Conservation (phyloP, 2,797 vertebrate genomes). For the Microctenopoma stevenorrisi region DNA sequence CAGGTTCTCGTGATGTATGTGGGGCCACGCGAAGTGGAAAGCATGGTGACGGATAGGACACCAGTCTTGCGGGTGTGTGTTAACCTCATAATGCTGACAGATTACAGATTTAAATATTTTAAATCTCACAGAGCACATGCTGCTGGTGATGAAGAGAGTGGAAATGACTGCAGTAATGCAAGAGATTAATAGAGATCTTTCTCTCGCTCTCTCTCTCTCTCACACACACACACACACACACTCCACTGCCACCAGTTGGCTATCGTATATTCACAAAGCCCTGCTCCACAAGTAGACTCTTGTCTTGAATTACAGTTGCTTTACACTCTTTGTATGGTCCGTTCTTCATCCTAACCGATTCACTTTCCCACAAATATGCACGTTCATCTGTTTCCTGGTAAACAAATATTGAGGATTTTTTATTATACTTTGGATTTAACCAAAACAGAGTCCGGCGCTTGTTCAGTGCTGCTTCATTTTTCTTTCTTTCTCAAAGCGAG, state of each 20-base stretch:
- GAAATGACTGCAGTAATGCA: constrained; percentile 80
- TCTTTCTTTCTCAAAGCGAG: constrained; percentile 23
- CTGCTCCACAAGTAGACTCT: constrained; percentile 24
- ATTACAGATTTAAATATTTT: constrained; percentile 87
- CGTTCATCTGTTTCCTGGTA: background rate
- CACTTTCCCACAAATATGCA: background rate
- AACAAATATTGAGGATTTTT: constrained; percentile 20
- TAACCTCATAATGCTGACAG: constrained; percentile 83
- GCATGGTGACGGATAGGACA: constrained; percentile 74
- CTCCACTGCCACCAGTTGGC: constrained; percentile 28
- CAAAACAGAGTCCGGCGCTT: constrained; percentile 37
- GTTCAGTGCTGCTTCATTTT: constrained; percentile 20
- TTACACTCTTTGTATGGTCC: background rate
- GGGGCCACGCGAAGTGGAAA: constrained; percentile 67
- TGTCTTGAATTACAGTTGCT: constrained; percentile 24
- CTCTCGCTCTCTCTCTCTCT: constrained; percentile 35
- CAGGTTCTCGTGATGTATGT: constrained; percentile 69
- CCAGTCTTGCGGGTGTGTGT: constrained; percentile 67
- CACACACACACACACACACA: constrained; percentile 29
- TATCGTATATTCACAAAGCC: constrained; percentile 25
- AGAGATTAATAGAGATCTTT: constrained; percentile 78
- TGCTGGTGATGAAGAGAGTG: constrained; percentile 77
- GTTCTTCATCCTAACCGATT: background rate
- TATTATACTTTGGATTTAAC: constrained; percentile 28
- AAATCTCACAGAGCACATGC: constrained; percentile 79